Base-by-base conservation (phyloP, 2,797 vertebrate genomes). In the Galaxias olidus region DNA sequence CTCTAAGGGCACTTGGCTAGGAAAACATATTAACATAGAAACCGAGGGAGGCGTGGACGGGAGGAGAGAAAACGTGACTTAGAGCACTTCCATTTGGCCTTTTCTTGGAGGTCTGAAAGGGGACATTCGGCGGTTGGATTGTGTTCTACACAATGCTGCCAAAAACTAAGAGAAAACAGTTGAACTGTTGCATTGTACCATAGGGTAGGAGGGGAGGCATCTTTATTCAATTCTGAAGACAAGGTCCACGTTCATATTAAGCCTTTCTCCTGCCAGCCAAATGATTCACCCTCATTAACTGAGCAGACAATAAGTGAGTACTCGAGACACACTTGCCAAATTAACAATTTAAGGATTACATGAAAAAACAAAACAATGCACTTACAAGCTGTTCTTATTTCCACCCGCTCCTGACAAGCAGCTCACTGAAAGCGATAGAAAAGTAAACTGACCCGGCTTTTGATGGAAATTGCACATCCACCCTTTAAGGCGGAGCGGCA, bases 181-280 rank as follows among this genome's bases (percentile, higher is more conserved):
- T 55, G 54, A 71, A 48, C 49, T 49, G n/a, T 40, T 52, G 63
- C 63, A 30, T 71, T 66, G 71, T 77, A 81, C 83, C 77, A 82
- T 63, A 30, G 42, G 62, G 63, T 54, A 69, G 63, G 65, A 69
- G 40, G 72, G 63, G 69, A 68, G 18, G 42, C 42, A 58, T 76
- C 71, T 77, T 81, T 81, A 77, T 79, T 77, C 72, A 75, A 76
- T 80, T 75, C 74, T 79, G 79, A 69, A 73, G 56, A 70, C 66
- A 71, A 74, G 78, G 77, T 80, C 81, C 78, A 59, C 65, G 48
- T 61, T 62, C 49, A 48, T 20, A 61, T 61, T 41, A 65, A 53
- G 56, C 61, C 48, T 55, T 60, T 53, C 56, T 41, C 15, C 49
- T 69, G 79, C 76, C 75, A 79, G 74, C 48, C 68, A 59, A 69